A percentile compares a stretch with the other conserved stretches of the same genome.
Evolutionary conservation across 2,797 vertebrate species (phyloP).

Genomic region (Acrossocheilus fasciatus): DNA sequence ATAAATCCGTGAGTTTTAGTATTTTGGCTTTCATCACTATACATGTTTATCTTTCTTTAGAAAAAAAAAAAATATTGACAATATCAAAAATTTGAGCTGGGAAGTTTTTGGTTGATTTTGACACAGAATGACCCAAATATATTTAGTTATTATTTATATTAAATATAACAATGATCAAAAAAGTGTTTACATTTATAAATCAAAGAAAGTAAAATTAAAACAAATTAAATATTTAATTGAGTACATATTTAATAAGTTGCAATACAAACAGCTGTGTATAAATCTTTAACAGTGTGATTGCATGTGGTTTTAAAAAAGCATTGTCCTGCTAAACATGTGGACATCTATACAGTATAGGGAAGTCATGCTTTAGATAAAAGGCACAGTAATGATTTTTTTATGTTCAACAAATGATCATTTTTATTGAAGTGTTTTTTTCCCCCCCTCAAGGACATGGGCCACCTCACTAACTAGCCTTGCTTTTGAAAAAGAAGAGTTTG

Average conservation of each 20-base stretch:
- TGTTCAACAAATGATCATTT: not conserved
- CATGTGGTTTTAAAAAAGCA: not conserved
- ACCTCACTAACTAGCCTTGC: not conserved
- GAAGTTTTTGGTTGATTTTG: too few species aligned
- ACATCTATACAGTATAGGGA: not conserved
- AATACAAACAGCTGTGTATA: not conserved
- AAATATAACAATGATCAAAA: too few species aligned
- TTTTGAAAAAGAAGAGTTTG: slow-evolving; percentile 3
- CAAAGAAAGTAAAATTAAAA: not conserved
- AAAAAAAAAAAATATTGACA: too few species aligned
- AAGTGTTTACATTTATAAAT: not conserved
- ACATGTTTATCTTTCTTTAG: too few species aligned
- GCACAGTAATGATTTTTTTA: not conserved
- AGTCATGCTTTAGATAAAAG: not conserved
- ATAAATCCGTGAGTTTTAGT: too few species aligned
- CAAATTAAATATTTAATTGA: not conserved
- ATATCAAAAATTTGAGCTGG: too few species aligned
- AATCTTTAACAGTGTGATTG: not conserved
- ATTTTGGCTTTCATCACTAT: too few species aligned
- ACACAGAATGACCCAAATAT: too few species aligned
- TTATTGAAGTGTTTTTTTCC: too few species aligned
- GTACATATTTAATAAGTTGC: not conserved
- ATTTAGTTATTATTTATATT: too few species aligned
- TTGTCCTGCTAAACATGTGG: not conserved
- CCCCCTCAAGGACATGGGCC: not conserved